Evolutionary conservation across 35 echinoderm and acorn worm species (phyloP).

Genomic region (Chiridota heheva): DNA sequence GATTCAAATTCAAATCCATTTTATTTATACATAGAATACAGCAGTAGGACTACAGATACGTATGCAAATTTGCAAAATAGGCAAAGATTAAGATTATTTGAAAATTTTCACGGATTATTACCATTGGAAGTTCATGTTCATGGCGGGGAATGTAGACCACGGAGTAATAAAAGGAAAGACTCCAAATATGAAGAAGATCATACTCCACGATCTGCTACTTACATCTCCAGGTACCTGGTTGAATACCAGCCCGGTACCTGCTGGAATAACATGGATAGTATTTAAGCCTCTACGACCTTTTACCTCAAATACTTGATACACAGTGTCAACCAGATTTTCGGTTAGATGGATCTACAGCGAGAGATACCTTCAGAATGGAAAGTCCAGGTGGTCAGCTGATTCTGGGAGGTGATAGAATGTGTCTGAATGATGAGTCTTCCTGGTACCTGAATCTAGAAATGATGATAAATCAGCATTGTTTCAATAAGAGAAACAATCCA

Average conservation of each 20-base stretch:
- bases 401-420: not conserved
- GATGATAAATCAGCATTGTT: slow-evolving; percentile 29
- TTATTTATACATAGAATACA: slow-evolving; percentile 68
- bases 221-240: slow-evolving; percentile 47
- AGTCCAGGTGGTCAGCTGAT: slow-evolving; percentile 4
- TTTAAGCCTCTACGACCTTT: slow-evolving; percentile 3
- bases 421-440: not conserved
- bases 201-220: slow-evolving; percentile 38
- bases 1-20: slow-evolving; percentile 74
- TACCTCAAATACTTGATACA: slow-evolving; percentile 9
- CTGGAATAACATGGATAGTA: slow-evolving; percentile 31
- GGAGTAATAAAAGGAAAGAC: slow-evolving; percentile 51
- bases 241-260: slow-evolving; percentile 63
- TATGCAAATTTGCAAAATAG: not conserved
- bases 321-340: slow-evolving; percentile 25
- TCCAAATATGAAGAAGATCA: slow-evolving; percentile 42
- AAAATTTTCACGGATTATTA: slow-evolving; percentile 42
- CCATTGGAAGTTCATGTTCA: slow-evolving; percentile 73
- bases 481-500: slow-evolving; percentile 20
- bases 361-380: not conserved
- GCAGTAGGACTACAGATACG: slow-evolving; percentile 61
- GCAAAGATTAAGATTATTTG: slow-evolving; percentile 1
- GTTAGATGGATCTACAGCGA: not conserved
- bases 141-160: slow-evolving; percentile 72
- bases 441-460: not conserved